Percentiles rank a stretch among this genome's conserved stretches.
These are phyloP conservation scores for Eurystomus glaucurus DNA, from an alignment of 2,797 vertebrate genomes.

Conservation along the genomic window DNA sequence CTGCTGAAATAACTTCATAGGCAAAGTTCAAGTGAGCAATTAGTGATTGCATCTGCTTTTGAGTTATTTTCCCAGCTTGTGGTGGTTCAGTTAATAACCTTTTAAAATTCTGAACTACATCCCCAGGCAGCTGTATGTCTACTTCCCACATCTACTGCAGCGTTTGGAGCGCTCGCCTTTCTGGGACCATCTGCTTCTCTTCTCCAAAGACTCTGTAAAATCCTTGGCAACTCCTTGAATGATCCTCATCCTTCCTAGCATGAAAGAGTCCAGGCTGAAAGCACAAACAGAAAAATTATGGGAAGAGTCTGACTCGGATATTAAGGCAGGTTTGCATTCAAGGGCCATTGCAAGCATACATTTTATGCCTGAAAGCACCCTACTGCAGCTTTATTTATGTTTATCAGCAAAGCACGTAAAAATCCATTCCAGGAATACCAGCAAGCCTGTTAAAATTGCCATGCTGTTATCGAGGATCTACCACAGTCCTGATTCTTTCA, in stretches of 20 bases:
- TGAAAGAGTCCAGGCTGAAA: not conserved
- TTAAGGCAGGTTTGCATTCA: not conserved
- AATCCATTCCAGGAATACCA: not conserved
- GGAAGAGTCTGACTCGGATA: not conserved
- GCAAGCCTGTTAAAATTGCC: not conserved
- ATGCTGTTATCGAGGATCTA: not conserved
- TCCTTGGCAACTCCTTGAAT: constrained; percentile 19
- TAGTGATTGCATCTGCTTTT: constrained; percentile 72
- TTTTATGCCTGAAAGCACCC: not conserved
- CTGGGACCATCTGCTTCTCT: constrained; percentile 65
- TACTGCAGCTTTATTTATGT: not conserved
- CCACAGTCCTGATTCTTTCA: not conserved
- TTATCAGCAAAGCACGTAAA: not conserved
- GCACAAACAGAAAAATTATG: not conserved
- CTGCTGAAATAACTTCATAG: constrained; percentile 63
- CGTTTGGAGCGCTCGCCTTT: not conserved
- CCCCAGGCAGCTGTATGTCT: constrained; percentile 58
- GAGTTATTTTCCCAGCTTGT: constrained; percentile 67
- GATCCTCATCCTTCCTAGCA: not conserved
- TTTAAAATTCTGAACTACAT: constrained; percentile 58
- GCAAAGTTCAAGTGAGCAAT: constrained; percentile 77
- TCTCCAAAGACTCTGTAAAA: constrained; percentile 49
- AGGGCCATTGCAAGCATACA: not conserved
- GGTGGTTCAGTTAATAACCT: constrained; percentile 72
- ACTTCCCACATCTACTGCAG: constrained; percentile 32